Base-by-base conservation (phyloP, 2,113 vertebrate species). In the Chitala chitala region DNA sequence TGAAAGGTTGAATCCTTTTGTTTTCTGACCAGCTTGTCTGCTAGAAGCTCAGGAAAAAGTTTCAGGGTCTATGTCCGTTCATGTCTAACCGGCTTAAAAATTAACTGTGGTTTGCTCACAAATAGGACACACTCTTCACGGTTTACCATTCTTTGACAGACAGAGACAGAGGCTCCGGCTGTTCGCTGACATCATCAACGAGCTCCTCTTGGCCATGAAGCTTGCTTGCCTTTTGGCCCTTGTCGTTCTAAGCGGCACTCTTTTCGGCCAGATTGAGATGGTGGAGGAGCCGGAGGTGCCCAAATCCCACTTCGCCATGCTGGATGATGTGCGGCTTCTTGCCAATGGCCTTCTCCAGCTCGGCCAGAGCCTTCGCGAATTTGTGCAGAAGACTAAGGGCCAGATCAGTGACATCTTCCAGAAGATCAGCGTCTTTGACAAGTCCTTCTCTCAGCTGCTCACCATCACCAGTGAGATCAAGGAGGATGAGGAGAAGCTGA, bases 391-490 rank as follows among this genome's bases (percentile, higher is more conserved):
- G 80, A 98, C 95, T 0, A 98, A 93, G 76, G 87, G 85, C 15
- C 94, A 99, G 84, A 95, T 98, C 81, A 95, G 93, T 0, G 89
- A 94, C 82, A 96, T 99, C 85, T 84, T 95, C 79, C 88, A 95
- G 78, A 98, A 95, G 80, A 91, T 99, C 24, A 94, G 91, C 84
- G 88, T 94, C 79, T 98, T 96, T 38, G 93, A 97, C 79, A 88
- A 61, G 77, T 95, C 93, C 3, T 96, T 96, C 80, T 83, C 90
- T 56, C 92, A 93, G 80, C 92, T 99, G 71, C 91, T 94, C 0
- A 81, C 85, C 69, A 88, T 96, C 84, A 88, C 94, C 61, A 94
- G 86, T 0, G 89, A 95, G 81, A 95, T 99, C 74, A 94, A 92
- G 84, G 92, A 93, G 84, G 93, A 96, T 76, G 96, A 96, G 72